Percentiles rank a stretch among this genome's conserved stretches.
Conservation (phyloP, 2,797 vertebrate genomes). For the Tamandua tetradactyla region DNA sequence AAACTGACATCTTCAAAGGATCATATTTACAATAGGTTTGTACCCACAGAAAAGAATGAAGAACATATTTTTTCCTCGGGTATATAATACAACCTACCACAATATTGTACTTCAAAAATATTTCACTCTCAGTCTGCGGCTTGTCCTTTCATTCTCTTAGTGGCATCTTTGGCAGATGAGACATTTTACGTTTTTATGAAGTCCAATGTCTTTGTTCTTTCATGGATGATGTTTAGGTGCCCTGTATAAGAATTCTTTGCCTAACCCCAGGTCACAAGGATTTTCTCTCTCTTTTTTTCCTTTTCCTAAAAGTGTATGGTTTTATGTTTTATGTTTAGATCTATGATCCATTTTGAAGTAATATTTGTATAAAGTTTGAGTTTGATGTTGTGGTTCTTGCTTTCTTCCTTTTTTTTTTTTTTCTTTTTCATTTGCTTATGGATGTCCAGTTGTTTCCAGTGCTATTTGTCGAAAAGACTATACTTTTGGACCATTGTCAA, state of each 20-base stretch:
- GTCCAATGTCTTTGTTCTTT: background rate
- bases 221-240: too few relatives aligned
- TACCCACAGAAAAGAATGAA: too few relatives aligned
- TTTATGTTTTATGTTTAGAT: background rate
- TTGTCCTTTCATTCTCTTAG: too few relatives aligned
- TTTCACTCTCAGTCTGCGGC: too few relatives aligned
- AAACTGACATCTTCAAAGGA: too few relatives aligned
- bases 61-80: too few relatives aligned
- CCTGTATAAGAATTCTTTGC: too few relatives aligned
- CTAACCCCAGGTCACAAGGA: background rate
- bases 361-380: background rate
- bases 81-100: too few relatives aligned
- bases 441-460: background rate
- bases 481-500: too few relatives aligned
- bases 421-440: background rate
- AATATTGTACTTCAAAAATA: too few relatives aligned
- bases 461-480: background rate
- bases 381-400: too few relatives aligned
- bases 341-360: background rate
- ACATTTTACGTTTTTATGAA: background rate
- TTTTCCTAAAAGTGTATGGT: background rate
- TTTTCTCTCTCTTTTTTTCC: background rate
- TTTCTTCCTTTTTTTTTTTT: background rate
- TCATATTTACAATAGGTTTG: too few relatives aligned
- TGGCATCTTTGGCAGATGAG: background rate